Conservation (phyloP, 2,797 vertebrate species). For the Cryptoprocta ferox region DNA sequence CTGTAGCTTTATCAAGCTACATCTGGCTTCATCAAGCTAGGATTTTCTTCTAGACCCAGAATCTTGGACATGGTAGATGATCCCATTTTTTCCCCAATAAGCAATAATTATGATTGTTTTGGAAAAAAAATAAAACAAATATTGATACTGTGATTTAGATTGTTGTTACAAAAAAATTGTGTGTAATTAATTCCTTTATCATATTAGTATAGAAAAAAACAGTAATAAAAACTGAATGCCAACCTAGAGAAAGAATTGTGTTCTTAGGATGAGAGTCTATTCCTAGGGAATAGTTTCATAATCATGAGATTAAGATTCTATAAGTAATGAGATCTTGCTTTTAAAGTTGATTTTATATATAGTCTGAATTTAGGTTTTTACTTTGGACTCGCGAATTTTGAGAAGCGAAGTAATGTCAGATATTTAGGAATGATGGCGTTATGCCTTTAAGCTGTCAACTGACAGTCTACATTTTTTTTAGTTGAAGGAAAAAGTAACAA, state of each 20-base stretch:
- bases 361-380: background rate
- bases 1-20: background rate
- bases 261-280: slow-evolving; percentile 17
- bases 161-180: background rate
- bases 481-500: slow-evolving; percentile 94
- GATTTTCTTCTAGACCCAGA: slow-evolving; percentile 29
- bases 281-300: slow-evolving; percentile 30
- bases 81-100: background rate
- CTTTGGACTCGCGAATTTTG: slow-evolving; percentile 21
- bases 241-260: background rate
- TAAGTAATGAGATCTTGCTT: background rate
- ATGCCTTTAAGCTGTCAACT: slow-evolving; percentile 65
- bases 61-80: slow-evolving; percentile 1
- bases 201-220: background rate
- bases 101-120: background rate
- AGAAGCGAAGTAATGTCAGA: slow-evolving; percentile 35
- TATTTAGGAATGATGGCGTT: slow-evolving; percentile 13
- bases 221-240: slow-evolving; percentile 22
- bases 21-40: too few relatives aligned
- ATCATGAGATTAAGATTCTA: slow-evolving; percentile 42
- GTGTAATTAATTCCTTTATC: slow-evolving; percentile 10
- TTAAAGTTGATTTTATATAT: slow-evolving; percentile 8
- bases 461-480: slow-evolving; percentile 82
- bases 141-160: background rate
- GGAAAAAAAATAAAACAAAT: slow-evolving; percentile 7